phyloP scores from a whole-genome alignment of 2,113 vertebrate species.

The Hepsetus odoe region DNA sequence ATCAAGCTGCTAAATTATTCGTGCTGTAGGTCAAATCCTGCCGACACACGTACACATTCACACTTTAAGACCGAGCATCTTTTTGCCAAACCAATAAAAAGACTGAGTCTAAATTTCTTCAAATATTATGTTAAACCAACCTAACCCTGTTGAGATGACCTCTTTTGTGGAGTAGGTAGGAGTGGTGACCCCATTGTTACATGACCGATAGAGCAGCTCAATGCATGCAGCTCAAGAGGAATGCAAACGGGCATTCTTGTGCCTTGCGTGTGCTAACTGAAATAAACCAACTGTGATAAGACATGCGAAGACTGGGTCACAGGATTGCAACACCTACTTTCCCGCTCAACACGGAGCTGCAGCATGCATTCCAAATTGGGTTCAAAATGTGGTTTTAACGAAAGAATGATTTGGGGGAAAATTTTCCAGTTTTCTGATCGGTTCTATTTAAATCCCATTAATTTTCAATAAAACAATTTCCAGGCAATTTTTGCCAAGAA shows the following conservation, averaged over 20 bases:
- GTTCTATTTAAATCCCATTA: too few relatives aligned
- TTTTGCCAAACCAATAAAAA: background rate
- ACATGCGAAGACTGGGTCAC: background rate
- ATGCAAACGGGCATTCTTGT: conserved; percentile 23
- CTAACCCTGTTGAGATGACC: background rate
- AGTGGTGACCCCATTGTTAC: conserved; percentile 25
- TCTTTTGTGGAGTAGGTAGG: conserved; percentile 9
- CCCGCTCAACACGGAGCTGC: background rate
- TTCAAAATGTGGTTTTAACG: background rate
- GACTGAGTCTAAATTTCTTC: background rate
- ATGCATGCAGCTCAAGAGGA: background rate
- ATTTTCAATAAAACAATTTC: too few relatives aligned
- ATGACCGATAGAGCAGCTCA: background rate
- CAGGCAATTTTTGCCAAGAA: too few relatives aligned
- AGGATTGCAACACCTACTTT: background rate
- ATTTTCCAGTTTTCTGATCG: too few relatives aligned
- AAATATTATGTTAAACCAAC: background rate
- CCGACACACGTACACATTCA: too few relatives aligned
- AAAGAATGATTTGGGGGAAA: too few relatives aligned
- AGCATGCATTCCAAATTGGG: background rate
- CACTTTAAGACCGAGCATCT: background rate
- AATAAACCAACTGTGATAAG: conserved; percentile 27
- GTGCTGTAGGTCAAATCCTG: too few relatives aligned
- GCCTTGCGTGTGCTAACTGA: conserved; percentile 5
- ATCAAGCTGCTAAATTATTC: too few relatives aligned